phyloP scores from a whole-genome alignment of 1,140 invertebrate species.

The Lepidostoma basale region DNA sequence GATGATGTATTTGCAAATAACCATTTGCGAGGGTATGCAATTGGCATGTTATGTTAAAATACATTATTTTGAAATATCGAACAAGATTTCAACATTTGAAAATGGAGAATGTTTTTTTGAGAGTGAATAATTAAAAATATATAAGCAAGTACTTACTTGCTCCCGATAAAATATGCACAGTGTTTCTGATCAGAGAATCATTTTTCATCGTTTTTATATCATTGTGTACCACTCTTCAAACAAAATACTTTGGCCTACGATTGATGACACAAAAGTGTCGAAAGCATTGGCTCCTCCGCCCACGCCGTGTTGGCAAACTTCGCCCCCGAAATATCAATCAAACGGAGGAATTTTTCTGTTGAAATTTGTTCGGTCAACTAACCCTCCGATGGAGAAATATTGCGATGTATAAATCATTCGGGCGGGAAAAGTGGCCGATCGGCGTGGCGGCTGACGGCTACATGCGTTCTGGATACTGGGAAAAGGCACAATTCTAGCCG shows the following conservation, averaged over 20 bases:
- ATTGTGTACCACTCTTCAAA: slow-evolving; percentile 24
- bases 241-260: slow-evolving; percentile 31
- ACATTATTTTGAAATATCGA: too few relatives aligned
- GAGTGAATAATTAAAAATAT: too few relatives aligned
- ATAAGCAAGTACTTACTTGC: too few relatives aligned
- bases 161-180: background rate
- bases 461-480: background rate
- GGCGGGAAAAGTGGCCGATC: background rate
- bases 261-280: slow-evolving; percentile 35
- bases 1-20: too few relatives aligned
- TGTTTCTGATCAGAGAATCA: slow-evolving; percentile 8
- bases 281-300: slow-evolving; percentile 27
- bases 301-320: slow-evolving; percentile 18
- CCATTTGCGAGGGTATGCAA: too few relatives aligned
- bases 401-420: slow-evolving; percentile 22
- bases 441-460: slow-evolving; percentile 16
- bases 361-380: slow-evolving; percentile 21
- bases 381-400: slow-evolving; percentile 29
- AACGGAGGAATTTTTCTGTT: slow-evolving; percentile 24
- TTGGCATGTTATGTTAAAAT: too few relatives aligned
- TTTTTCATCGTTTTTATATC: slow-evolving; percentile 27
- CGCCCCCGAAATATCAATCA: slow-evolving; percentile 28
- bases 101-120: too few relatives aligned
- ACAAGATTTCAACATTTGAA: too few relatives aligned
- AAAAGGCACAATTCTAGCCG: slow-evolving; percentile 10